Base-by-base conservation (phyloP, 2,888 invertebrate species). In the Empis livida region DNA sequence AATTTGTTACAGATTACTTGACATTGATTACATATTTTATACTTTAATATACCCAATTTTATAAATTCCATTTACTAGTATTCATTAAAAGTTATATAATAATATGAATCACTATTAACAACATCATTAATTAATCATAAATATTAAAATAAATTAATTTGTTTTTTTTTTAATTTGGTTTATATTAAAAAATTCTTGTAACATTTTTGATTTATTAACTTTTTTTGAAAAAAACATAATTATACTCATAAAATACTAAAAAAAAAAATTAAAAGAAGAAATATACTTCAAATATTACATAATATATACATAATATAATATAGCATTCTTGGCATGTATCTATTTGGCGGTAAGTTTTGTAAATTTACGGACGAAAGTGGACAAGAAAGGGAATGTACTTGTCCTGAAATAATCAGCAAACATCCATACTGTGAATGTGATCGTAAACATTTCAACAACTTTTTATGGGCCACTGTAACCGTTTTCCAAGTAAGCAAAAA, bases 311-410 rank as follows among this genome's bases (percentile, higher is more conserved):
- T 54, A 53, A 54, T 53, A 54, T 53, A 55, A 53, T 61, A 60
- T 87, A 95, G 95, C 84, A 91, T 93, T 77, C 88, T 95, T 80
- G 95, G 95, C 78, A 95, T 94, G 93, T 92, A 92, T 82, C 87
- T 95, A 77, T 95, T 95, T 80, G 94, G 94, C 77, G 93, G 94
- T 86, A 93, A 93, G 86, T 94, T 95, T 90, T 94, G 94, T 89
- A 91, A 90, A 83, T 88, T 83, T 80, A 80, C 82, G 76, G 89
- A 91, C 76, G 85, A 85, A 71, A 76, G 78, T 69, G 83, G 82
- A 72, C 74, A 73, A 71, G 82, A 81, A 73, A 80, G 84, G 71
- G 87, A 88, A 75, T 96, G 96, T 77, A 85, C 85, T 73, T 95
- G 94, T 79, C 81, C 82, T 68, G 89, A 90, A 79, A 88, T 89